Evolutionary conservation across 1,140 invertebrate genomes (phyloP).

Genomic region (silkworm (Bombyx mori)): DNA sequence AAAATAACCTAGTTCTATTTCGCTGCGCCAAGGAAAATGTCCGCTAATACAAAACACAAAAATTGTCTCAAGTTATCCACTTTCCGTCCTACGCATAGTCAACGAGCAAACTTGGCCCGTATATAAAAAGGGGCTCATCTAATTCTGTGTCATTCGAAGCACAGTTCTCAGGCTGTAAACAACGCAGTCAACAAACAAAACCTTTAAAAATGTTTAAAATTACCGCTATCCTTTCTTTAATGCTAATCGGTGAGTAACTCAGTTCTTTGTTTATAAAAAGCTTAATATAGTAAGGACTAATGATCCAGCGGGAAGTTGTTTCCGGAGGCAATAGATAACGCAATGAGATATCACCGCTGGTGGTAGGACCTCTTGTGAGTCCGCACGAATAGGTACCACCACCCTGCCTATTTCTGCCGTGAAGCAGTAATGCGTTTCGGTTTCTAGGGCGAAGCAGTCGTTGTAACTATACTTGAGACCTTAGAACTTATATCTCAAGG

Average conservation of each 20-base stretch:
- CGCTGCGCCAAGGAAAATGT: background rate
- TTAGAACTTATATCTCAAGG: too few species aligned
- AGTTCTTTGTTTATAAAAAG: constrained; percentile 4
- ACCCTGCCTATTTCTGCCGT: too few species aligned
- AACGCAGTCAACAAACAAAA: constrained; percentile 7
- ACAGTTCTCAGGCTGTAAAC: constrained; percentile 18
- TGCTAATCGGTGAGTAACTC: constrained; percentile 45
- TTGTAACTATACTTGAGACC: too few species aligned
- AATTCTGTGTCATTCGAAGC: constrained; percentile 12
- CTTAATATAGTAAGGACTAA: background rate
- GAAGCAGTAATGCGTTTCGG: too few species aligned
- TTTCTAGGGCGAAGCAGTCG: too few species aligned
- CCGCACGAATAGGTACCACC: too few species aligned
- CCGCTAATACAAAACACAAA: background rate
- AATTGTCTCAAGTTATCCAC: constrained; percentile 6
- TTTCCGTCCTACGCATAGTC: constrained; percentile 22
- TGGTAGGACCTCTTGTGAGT: too few species aligned
- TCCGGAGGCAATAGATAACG: background rate
- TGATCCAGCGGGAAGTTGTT: background rate
- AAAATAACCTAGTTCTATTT: background rate
- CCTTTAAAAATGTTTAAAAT: constrained; percentile 43
- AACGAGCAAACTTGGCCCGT: constrained; percentile 21
- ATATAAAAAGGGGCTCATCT: constrained; percentile 30
- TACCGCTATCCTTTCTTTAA: constrained; percentile 37
- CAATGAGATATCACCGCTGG: background rate